Evolutionary conservation across 2,797 vertebrate genomes (phyloP).

Genomic region (Cottoperca gobio): DNA sequence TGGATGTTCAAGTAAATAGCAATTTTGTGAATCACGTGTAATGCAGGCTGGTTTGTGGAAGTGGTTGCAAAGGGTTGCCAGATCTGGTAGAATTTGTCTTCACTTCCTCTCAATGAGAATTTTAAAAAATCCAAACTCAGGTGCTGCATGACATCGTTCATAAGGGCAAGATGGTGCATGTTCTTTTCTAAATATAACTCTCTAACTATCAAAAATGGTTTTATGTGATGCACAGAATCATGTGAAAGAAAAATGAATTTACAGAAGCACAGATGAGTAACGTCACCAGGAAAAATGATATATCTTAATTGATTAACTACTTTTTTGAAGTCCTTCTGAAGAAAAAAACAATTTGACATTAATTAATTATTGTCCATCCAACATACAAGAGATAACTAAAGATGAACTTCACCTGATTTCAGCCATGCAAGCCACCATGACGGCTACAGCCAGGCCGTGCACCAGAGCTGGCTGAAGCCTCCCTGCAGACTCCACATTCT

Average conservation of each 20-base stretch:
- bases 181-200: background rate
- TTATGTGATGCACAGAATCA: background rate
- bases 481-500: constrained; percentile 72
- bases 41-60: no score
- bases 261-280: background rate
- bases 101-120: no score
- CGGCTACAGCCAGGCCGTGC: constrained; percentile 86
- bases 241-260: background rate
- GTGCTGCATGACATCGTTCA: no score
- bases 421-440: constrained; percentile 82
- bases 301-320: background rate
- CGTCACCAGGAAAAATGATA: background rate
- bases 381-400: background rate
- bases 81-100: no score
- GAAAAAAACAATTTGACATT: background rate
- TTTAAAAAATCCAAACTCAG: no score
- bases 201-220: background rate
- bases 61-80: no score
- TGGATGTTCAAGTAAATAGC: no score
- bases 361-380: background rate
- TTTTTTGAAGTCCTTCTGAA: background rate
- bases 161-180: no score
- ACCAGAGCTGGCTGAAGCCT: constrained; percentile 88
- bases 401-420: constrained; percentile 85
- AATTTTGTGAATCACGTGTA: no score